phyloP scores from a whole-genome alignment of 2,797 vertebrate genomes.

The Chlorospingus semifuscus region DNA sequence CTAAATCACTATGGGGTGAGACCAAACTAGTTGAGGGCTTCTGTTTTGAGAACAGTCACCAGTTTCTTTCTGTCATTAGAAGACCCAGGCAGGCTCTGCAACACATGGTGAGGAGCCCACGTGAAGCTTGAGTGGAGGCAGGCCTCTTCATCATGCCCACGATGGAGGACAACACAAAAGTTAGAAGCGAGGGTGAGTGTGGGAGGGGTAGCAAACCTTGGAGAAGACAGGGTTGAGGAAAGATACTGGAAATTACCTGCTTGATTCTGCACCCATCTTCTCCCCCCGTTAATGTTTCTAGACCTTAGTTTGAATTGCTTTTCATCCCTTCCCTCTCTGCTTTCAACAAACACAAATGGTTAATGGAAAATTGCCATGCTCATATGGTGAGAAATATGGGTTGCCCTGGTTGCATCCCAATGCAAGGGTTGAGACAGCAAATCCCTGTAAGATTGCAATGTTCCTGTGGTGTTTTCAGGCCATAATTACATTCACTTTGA shows the following conservation, averaged over 20 bases:
- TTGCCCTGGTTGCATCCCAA: background rate
- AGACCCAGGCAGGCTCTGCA: background rate
- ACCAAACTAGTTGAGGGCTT: background rate
- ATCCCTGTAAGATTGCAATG: background rate
- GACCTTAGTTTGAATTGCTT: background rate
- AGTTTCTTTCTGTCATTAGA: background rate
- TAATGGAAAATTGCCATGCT: background rate
- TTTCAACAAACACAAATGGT: background rate
- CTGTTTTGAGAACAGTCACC: background rate
- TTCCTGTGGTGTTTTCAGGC: background rate
- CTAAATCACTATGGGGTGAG: background rate
- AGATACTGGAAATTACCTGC: background rate
- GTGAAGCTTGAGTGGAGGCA: fast-evolving
- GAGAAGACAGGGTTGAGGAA: background rate
- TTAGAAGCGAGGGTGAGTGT: fast-evolving
- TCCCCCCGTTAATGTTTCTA: background rate
- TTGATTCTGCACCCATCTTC: background rate
- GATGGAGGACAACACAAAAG: background rate
- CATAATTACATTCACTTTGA: background rate
- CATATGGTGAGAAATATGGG: fast-evolving
- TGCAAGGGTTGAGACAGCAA: background rate
- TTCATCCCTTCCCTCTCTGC: background rate
- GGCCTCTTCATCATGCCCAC: background rate
- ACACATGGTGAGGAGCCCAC: fast-evolving
- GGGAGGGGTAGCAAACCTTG: background rate